phyloP scores from a whole-genome alignment of 2,113 vertebrate genomes.

The Oryctolagus cuniculus region mOryCun1.1 NC_091433.1:71964501-71965000 shows the following conservation, averaged over 20 bases:
- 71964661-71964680: not conserved
- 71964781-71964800: not conserved
- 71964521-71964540: not conserved
- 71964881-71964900: not conserved
- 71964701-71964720: not conserved
- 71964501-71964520: not conserved
- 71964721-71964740: not conserved
- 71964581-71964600: not conserved
- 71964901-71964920: not conserved
- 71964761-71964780: not conserved
- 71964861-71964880: not conserved
- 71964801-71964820: not conserved
- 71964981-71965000: not conserved
- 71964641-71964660: not conserved
- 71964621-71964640: not conserved
- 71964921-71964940: not conserved
- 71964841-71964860: not conserved
- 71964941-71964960: not conserved
- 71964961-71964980: slow-evolving; percentile 16
- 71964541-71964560: not conserved
- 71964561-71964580: not conserved
- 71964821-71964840: not conserved
- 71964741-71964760: not conserved
- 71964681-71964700: not conserved
- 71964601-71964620: not conserved